Base-by-base conservation (phyloP, 2,113 vertebrate species). In the Melospiza georgiana region DNA sequence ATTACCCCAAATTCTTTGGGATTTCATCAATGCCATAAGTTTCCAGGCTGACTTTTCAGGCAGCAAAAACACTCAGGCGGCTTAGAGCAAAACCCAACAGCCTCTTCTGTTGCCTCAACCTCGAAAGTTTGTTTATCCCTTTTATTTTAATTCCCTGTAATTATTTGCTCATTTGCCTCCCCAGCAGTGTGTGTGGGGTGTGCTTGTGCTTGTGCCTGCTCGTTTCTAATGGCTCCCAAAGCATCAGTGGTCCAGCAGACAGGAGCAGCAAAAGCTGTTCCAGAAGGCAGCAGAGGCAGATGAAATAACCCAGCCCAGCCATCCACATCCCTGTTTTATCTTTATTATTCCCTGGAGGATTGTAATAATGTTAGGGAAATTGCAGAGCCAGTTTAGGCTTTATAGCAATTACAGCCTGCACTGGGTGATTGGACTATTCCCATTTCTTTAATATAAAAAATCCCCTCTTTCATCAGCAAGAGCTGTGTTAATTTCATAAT, bases 301-400 rank as follows among this genome's bases (percentile, higher is more conserved):
- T 80, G 79, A 90, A 88, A 94, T 71, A 90, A 84, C 49, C 75
- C 79, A 92, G 90, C 69, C 41, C 82, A 87, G 72, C 85, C 96
- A 90, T 93, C 92, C 90, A 54, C 85, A 84, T 76, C 96, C 22
- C 83, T 86, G 41, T 68, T 90, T 93, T 74, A 85, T 88, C 90
- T 91, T 89, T 80, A 73, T 91, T 77, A 86, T 80, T 84, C 95
- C 94, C 92, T 55, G 51, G 79, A 84, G 94, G 35, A 17, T 48
- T 61, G 55, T 74, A 69, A 88, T 94, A 58, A 77, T 8, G 46
- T 88, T 77, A 84, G 75, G 84, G 72, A 78, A 92, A 95, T 88
- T 94, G 95, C 90, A 90, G 77, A 84, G 90, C 90, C 85, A 41
- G 75, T 74, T 90, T 30, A 90, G 88, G 55, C 43, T 92, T 90